Evolutionary conservation across 2,888 invertebrate genomes (phyloP).

Genomic region (Mellilla xanthometata): DNA sequence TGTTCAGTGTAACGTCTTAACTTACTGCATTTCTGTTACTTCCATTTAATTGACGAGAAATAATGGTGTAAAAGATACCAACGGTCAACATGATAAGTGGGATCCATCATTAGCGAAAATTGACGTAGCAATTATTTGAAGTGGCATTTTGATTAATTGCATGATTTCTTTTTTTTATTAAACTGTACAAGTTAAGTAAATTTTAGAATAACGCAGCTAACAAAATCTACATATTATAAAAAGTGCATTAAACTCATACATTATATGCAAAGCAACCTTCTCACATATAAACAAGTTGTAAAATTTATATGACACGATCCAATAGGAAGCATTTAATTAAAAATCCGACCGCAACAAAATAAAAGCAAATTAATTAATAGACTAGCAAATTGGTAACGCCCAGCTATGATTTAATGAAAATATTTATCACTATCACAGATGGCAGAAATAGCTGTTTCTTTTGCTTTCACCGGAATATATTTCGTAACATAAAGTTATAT

Average conservation of each 20-base stretch:
- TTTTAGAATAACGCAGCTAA: too few species aligned
- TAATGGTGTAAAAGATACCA: conserved; percentile 20
- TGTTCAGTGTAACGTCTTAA: conserved; percentile 53
- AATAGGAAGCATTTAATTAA: conserved; percentile 26
- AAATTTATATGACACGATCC: conserved; percentile 9
- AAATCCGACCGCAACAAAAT: conserved; percentile 17
- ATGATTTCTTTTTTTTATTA: too few species aligned
- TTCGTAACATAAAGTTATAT: too few species aligned
- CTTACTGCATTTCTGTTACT: conserved; percentile 32
- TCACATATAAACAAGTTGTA: conserved; percentile 7
- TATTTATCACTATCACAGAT: conserved; percentile 14
- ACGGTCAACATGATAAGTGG: conserved; percentile 13
- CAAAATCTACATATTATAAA: too few species aligned
- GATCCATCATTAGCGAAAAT: conserved; percentile 13
- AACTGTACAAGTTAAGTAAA: too few species aligned
- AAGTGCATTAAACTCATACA: too few species aligned
- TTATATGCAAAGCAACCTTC: too few species aligned
- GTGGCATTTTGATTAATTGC: conserved; percentile 10
- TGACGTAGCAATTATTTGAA: conserved; percentile 2
- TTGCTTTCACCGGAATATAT: conserved; percentile 8
- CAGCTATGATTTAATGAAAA: conserved; percentile 16
- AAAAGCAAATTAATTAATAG: conserved; percentile 20
- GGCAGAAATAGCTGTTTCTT: conserved; percentile 11
- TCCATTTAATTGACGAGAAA: conserved; percentile 19
- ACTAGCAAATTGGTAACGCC: conserved; percentile 21